A percentile compares a stretch with the other conserved stretches of the same genome.
Evolutionary conservation across 2,888 invertebrate species (phyloP).

Genomic region (Tanytarsus gracilentus): DNA sequence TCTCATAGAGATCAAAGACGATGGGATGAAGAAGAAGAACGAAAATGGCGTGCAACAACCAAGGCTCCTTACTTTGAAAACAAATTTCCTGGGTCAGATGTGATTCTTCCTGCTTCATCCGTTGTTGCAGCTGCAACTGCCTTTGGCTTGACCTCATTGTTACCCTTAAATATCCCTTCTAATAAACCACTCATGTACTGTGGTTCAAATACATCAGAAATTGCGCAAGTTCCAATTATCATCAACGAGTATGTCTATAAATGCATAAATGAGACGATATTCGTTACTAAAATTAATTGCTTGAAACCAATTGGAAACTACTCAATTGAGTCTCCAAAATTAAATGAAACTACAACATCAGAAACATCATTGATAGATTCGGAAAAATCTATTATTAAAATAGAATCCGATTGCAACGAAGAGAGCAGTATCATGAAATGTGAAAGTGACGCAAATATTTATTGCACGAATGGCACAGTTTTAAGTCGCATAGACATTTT

Average conservation of each 20-base stretch:
- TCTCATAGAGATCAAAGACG: background rate
- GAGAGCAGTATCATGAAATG: background rate
- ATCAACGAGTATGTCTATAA: background rate
- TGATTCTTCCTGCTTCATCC: background rate
- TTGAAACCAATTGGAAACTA: background rate
- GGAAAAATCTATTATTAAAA: background rate
- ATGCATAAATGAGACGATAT: background rate
- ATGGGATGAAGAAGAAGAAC: slow-evolving; percentile 14
- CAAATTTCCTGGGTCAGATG: slow-evolving; percentile 19
- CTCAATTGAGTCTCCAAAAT: background rate
- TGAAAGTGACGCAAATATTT: background rate
- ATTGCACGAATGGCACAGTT: background rate
- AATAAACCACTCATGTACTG: slow-evolving; percentile 11
- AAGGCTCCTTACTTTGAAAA: slow-evolving; percentile 20
- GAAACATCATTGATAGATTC: background rate
- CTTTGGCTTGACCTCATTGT: slow-evolving; percentile 2
- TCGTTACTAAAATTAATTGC: slow-evolving; percentile 3
- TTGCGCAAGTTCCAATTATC: background rate
- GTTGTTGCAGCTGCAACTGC: slow-evolving; percentile 7
- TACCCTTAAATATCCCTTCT: slow-evolving; percentile 9
- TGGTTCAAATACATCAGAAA: background rate
- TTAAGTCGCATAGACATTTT: background rate
- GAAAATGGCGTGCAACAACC: slow-evolving; percentile 18
- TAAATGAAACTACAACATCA: background rate
- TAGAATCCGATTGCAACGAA: background rate